Conservation (phyloP, 2,888 invertebrate genomes). For the Opisthograptis luteolata region DNA sequence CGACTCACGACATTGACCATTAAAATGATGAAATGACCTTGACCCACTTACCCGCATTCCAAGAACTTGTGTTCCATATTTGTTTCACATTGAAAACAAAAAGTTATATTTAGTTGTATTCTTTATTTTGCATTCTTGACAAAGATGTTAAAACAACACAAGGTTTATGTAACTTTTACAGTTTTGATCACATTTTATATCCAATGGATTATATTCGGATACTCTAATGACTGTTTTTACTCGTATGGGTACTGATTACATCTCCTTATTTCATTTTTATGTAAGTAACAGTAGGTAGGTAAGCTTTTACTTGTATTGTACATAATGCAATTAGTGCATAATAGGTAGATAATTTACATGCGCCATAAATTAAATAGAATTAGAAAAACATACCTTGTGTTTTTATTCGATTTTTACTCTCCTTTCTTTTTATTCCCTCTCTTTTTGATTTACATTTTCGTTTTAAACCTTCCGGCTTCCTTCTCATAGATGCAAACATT, state of each 20-base stretch:
- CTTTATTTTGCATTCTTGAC: background rate
- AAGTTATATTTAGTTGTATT: background rate
- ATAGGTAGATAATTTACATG: too few species aligned
- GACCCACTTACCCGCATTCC: conserved; percentile 46
- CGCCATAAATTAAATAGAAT: too few species aligned
- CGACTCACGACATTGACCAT: too few species aligned
- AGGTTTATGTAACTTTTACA: too few species aligned
- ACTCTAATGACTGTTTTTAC: background rate
- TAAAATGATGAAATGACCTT: conserved; percentile 48
- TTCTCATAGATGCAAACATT: conserved; percentile 4
- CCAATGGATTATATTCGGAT: too few species aligned
- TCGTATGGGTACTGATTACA: background rate
- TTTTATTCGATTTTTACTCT: background rate
- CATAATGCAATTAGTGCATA: too few species aligned
- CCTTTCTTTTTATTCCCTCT: conserved; percentile 23
- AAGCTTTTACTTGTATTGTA: too few species aligned
- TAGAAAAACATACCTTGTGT: too few species aligned
- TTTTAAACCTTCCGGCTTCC: background rate
- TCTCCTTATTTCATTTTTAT: too few species aligned
- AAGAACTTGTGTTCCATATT: conserved; percentile 14
- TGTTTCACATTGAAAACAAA: background rate
- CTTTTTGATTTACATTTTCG: conserved; percentile 1
- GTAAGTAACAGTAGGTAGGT: too few species aligned
- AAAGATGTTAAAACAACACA: background rate
- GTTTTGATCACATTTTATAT: too few species aligned